Evolutionary conservation across 1,140 invertebrate genomes (phyloP).

Genomic region (Cataglyphis hispanica): DNA sequence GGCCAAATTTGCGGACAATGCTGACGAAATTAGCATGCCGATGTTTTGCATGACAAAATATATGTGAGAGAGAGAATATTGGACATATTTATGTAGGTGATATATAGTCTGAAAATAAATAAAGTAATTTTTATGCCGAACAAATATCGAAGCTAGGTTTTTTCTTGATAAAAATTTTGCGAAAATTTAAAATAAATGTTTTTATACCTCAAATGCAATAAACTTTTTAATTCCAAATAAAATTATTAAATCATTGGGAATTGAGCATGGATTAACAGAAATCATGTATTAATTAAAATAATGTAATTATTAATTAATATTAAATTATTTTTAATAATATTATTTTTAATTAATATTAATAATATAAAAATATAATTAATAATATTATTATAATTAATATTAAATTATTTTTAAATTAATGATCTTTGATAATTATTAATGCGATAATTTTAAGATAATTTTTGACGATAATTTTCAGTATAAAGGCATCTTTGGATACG

Average conservation of each 20-base stretch:
- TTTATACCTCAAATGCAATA: neutral
- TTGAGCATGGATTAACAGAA: too few relatives aligned
- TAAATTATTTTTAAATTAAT: neutral
- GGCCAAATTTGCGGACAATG: conserved; percentile 45
- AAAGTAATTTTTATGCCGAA: too few relatives aligned
- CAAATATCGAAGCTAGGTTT: neutral
- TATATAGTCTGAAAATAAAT: too few relatives aligned
- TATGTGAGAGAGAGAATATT: neutral
- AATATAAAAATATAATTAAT: too few relatives aligned
- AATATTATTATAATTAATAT: too few relatives aligned
- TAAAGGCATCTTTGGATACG: neutral
- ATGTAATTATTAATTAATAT: too few relatives aligned
- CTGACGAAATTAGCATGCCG: conserved; percentile 37
- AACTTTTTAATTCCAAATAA: neutral
- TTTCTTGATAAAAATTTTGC: neutral
- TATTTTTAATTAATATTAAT: too few relatives aligned
- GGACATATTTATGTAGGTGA: neutral
- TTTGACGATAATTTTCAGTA: neutral
- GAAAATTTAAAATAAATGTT: neutral
- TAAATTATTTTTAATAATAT: too few relatives aligned
- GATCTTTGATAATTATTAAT: neutral
- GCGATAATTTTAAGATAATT: neutral
- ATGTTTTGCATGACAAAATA: conserved; percentile 12
- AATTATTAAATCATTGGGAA: neutral
- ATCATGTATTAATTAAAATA: too few relatives aligned